These are phyloP conservation scores for Clarias pachynema DNA, from an alignment of 2,797 vertebrate species.

Conservation along the genomic window DNA sequence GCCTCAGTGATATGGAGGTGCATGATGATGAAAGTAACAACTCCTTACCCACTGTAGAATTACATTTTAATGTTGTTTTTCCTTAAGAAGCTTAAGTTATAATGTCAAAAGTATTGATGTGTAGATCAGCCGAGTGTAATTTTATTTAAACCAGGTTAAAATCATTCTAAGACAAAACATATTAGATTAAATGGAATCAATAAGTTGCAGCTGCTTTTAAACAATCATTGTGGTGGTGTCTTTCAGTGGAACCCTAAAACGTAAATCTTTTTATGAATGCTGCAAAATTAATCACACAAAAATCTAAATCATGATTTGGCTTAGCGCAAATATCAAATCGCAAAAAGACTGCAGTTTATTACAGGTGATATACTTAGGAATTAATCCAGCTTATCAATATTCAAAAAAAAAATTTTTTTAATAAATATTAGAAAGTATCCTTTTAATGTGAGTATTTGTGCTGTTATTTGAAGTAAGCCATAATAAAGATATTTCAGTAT, in stretches of 20 bases:
- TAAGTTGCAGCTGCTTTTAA: background rate
- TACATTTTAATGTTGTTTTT: background rate
- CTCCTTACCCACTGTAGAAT: background rate
- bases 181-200: background rate
- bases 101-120: background rate
- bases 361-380: too few species aligned
- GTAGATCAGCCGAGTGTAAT: background rate
- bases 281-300: too few species aligned
- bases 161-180: background rate
- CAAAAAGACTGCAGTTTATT: too few species aligned
- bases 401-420: too few species aligned
- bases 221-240: background rate
- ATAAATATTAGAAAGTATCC: too few species aligned
- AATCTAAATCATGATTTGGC: too few species aligned
- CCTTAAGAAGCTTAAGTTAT: background rate
- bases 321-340: too few species aligned
- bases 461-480: too few species aligned
- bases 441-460: too few species aligned
- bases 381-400: too few species aligned
- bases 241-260: background rate
- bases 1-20: background rate
- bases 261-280: too few species aligned
- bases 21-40: background rate
- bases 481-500: too few species aligned
- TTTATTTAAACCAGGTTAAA: background rate